phyloP scores from a whole-genome alignment of 2,797 vertebrate species.

The Lates japonicus region DNA sequence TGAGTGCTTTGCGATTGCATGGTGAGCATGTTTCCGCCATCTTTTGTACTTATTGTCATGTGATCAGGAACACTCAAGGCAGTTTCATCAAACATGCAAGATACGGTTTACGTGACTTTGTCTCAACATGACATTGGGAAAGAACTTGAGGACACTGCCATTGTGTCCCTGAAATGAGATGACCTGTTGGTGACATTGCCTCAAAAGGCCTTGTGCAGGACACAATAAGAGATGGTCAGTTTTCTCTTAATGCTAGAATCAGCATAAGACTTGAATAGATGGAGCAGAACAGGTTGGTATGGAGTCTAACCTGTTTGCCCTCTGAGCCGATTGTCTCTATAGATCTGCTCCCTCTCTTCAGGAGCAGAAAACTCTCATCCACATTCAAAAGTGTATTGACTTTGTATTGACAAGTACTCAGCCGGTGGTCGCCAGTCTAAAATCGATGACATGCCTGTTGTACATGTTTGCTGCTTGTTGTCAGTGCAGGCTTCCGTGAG shows the following conservation, averaged over 20 bases:
- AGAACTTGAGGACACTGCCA: conserved; percentile 36
- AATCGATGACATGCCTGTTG: conserved; percentile 83
- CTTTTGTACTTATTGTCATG: background rate
- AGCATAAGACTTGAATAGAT: conserved; percentile 71
- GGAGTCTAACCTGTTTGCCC: conserved; percentile 70
- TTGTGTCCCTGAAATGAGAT: conserved; percentile 68
- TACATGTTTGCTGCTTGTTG: conserved; percentile 63
- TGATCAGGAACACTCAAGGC: background rate
- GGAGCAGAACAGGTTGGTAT: conserved; percentile 49
- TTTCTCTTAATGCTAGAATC: conserved; percentile 71
- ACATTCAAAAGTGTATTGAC: conserved; percentile 86
- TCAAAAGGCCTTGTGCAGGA: conserved; percentile 59
- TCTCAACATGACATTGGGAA: conserved; percentile 49
- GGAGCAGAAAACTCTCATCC: conserved; percentile 81
- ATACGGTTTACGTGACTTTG: conserved; percentile 34
- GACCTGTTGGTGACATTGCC: conserved; percentile 67
- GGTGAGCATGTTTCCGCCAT: background rate
- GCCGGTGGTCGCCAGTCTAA: conserved; percentile 73
- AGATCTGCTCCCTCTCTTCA: conserved; percentile 78
- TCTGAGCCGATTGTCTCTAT: conserved; percentile 83
- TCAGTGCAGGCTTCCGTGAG: conserved; percentile 52
- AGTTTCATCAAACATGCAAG: background rate
- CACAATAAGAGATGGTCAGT: conserved; percentile 56
- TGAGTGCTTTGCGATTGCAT: background rate
- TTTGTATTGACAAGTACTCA: conserved; percentile 78